Conservation (phyloP, 2,113 vertebrate species). For the Danionella cerebrum region DNA sequence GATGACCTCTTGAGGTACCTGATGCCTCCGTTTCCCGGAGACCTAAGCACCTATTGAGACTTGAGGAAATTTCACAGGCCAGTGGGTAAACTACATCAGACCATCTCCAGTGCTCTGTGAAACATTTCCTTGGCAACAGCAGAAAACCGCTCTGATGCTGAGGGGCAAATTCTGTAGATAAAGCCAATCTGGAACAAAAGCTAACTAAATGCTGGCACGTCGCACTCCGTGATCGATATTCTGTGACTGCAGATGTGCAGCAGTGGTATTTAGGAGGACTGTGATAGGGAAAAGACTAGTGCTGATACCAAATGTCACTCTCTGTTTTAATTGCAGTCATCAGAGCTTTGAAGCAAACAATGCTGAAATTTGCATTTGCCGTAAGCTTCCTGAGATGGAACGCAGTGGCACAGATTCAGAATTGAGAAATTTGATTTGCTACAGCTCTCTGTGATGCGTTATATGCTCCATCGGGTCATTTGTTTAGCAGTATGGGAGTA, state of each 20-base stretch:
- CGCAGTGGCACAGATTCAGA: neutral
- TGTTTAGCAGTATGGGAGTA: neutral
- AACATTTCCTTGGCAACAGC: slow-evolving; percentile 34
- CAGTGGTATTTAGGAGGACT: slow-evolving; percentile 47
- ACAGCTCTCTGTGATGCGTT: neutral
- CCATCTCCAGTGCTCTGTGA: slow-evolving; percentile 16
- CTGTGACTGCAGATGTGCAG: slow-evolving; percentile 40
- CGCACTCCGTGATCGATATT: slow-evolving; percentile 38
- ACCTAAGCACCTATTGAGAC: slow-evolving; percentile 11
- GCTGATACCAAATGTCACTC: slow-evolving; percentile 51
- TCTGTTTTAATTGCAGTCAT: slow-evolving; percentile 50
- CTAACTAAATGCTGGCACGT: slow-evolving; percentile 14
- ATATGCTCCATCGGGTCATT: neutral
- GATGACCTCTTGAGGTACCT: slow-evolving; percentile 1
- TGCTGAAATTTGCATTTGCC: slow-evolving; percentile 54
- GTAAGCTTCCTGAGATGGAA: slow-evolving; percentile 20
- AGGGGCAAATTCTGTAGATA: slow-evolving; percentile 2
- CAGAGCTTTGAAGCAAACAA: slow-evolving; percentile 42
- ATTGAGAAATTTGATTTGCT: slow-evolving; percentile 8
- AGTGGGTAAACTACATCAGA: slow-evolving; percentile 17
- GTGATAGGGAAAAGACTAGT: neutral
- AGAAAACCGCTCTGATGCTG: slow-evolving; percentile 20
- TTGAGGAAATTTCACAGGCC: slow-evolving; percentile 32
- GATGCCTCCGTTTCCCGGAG: slow-evolving; percentile 4
- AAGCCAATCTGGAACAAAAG: slow-evolving; percentile 33